Conservation (phyloP, 2,113 vertebrate species). For the Theristicus caerulescens region DNA sequence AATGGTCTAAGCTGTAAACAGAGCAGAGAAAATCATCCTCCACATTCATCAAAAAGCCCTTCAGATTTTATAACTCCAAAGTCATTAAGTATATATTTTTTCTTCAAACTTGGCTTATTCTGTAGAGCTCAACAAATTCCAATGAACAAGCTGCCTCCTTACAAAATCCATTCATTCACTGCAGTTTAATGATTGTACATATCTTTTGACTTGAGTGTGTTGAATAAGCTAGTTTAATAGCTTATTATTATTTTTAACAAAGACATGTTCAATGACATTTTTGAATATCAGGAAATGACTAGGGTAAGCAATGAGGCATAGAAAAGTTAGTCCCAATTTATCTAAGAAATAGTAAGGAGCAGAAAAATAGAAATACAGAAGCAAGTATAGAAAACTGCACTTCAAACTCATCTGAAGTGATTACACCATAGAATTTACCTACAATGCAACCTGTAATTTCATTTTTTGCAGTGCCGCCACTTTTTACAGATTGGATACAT, state of each 20-base stretch:
- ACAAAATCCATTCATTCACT: conserved; percentile 25
- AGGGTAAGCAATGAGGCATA: conserved; percentile 29
- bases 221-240: conserved; percentile 28
- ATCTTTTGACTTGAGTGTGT: conserved; percentile 20
- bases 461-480: neutral
- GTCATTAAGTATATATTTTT: neutral
- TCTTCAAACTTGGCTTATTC: conserved; percentile 11
- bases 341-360: conserved; percentile 30
- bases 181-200: neutral
- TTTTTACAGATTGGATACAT: neutral
- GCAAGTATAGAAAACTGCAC: neutral
- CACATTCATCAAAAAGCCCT: neutral
- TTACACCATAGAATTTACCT: conserved; percentile 50
- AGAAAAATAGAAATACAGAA: conserved; percentile 43
- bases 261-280: conserved; percentile 33
- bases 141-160: conserved; percentile 14
- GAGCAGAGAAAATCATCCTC: neutral
- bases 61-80: conserved; percentile 4
- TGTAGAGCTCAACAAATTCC: conserved; percentile 36
- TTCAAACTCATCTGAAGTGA: conserved; percentile 26
- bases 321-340: conserved; percentile 30
- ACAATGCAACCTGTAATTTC: conserved; percentile 36
- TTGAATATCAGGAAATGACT: conserved; percentile 46
- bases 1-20: neutral
- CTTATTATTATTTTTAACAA: conserved; percentile 53